Base-by-base conservation (phyloP, 2,113 vertebrate genomes). In the Condylura cristata region DNA sequence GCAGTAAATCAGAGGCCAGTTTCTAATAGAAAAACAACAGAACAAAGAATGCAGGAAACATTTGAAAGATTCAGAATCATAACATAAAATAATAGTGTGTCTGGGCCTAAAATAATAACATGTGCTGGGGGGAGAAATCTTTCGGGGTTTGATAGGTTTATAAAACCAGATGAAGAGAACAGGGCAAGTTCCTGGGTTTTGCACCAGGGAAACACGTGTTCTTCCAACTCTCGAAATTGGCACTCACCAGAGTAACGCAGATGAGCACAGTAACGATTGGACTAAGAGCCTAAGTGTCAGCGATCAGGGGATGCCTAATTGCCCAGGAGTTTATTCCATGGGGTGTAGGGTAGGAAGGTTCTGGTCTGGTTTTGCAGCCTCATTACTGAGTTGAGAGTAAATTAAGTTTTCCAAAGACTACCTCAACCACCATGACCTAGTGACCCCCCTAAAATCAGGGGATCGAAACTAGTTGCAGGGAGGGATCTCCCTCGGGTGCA, bases 1-100 rank as follows among this genome's bases (percentile, higher is more conserved):
- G 66, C 95, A 89, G 11, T 95, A 96, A 96, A 96, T 96, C 93
- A 94, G 91, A 97, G 84, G 60, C 37, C 26, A 46, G 60, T 76
- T 84, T 96, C 95, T 89, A 93, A 93, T 93, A 94, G 94, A 96
- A 83, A 78, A 91, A 89, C 90, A 87, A 60, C 70, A 94, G 97
- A 96, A 92, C 95, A 97, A 96, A 97, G 95, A 90, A 51, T 91
- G 66, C 61, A 68, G 87, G 93, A 92, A 95, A 76, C 90, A 93
- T 87, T 90, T 72, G 93, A 90, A 90, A 82, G 93, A 95, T 68
- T 76, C 80, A 60, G 87, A 95, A 96, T 86, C 83, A 81, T 81
- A 84, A 53, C 68, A 93, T 94, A 93, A 97, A 97, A 93, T 97
- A 71, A 94, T 65, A 94, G 90, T 87, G 95, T 96, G 95, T 78